Conservation (phyloP, 2,113 vertebrate species). For the Pelodiscus sinensis region DNA sequence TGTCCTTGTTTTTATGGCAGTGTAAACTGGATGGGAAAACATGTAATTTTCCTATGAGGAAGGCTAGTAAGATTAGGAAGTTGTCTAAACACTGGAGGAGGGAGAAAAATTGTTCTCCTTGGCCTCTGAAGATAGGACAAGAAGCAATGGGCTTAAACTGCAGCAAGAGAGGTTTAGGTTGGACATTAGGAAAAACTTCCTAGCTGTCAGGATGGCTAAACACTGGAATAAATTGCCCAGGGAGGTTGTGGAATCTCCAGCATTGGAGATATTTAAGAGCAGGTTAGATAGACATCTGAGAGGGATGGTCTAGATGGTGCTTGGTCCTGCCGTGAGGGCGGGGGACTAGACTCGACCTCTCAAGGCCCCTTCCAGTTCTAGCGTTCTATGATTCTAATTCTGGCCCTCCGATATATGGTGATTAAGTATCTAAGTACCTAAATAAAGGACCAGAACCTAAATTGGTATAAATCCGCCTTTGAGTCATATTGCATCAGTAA, state of each 20-base stretch:
- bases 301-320: too few relatives aligned
- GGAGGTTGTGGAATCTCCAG: neutral
- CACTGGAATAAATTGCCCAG: neutral
- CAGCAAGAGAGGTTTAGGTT: too few relatives aligned
- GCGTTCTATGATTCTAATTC: too few relatives aligned
- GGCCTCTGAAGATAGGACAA: too few relatives aligned
- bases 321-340: too few relatives aligned
- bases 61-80: neutral
- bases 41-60: neutral
- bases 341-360: too few relatives aligned
- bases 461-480: neutral
- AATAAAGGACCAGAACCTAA: neutral
- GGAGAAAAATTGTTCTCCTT: neutral
- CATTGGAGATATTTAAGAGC: too few relatives aligned
- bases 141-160: too few relatives aligned
- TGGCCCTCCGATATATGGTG: neutral
- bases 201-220: too few relatives aligned
- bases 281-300: too few relatives aligned
- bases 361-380: too few relatives aligned
- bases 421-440: neutral
- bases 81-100: neutral
- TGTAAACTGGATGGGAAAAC: neutral
- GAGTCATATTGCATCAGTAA: neutral
- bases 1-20: neutral
- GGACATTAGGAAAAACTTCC: too few relatives aligned